A percentile compares a stretch with the other conserved stretches of the same genome.
Conservation (phyloP, 1,140 invertebrate genomes). For the Zaprionus kolodkinae region DNA sequence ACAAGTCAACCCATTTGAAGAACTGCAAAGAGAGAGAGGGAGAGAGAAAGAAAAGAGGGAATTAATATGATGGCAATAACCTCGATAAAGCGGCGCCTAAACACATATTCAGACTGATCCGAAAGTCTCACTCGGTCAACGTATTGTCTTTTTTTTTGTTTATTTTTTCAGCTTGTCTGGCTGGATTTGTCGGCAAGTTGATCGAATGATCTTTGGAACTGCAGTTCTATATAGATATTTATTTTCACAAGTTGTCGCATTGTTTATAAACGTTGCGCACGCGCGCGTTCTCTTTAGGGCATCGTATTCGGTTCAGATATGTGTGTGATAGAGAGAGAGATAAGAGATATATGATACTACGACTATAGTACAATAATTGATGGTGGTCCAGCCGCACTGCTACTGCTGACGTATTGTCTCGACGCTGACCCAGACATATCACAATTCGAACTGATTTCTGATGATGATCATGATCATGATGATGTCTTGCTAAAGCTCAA, state of each 20-base stretch:
- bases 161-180: conserved; percentile 31
- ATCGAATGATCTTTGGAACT: not conserved
- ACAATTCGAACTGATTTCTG: conserved; percentile 4
- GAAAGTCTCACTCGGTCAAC: conserved; percentile 1
- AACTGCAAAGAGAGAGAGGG: conserved; percentile 66
- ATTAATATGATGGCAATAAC: conserved; percentile 13
- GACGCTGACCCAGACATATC: conserved; percentile 22
- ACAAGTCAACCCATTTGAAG: conserved; percentile 84
- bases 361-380: conserved; percentile 40
- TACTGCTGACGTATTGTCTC: conserved; percentile 18
- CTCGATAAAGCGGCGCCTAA: conserved; percentile 25
- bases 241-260: not conserved
- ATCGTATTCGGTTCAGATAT: not conserved
- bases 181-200: conserved; percentile 10
- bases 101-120: not conserved
- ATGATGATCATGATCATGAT: not conserved
- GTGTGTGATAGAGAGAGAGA: not conserved
- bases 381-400: conserved; percentile 22
- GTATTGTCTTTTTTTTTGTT: conserved; percentile 43
- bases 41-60: not conserved
- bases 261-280: not conserved
- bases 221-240: conserved; percentile 28
- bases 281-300: not conserved
- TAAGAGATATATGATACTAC: conserved; percentile 40
- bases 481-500: conserved; percentile 19